phyloP scores from a whole-genome alignment of 2,113 vertebrate genomes.

The Varanus salvator region DNA sequence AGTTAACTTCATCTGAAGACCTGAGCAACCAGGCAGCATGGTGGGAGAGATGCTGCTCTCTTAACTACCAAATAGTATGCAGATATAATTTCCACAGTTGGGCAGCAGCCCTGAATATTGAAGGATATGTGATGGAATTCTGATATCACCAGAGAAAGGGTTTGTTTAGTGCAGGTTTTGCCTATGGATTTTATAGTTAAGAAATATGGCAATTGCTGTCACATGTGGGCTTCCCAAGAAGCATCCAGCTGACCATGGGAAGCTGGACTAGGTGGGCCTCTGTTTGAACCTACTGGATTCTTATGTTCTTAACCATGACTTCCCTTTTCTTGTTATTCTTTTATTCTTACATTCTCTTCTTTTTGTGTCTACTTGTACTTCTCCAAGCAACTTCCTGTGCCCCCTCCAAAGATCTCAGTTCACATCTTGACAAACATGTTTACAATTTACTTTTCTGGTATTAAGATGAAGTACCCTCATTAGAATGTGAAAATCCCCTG shows the following conservation, averaged over 20 bases:
- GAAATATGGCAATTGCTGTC: background rate
- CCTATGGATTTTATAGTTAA: background rate
- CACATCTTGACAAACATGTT: constrained; percentile 42
- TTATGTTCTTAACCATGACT: background rate
- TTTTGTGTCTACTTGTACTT: background rate
- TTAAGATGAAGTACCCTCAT: constrained; percentile 43
- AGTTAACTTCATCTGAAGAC: no score
- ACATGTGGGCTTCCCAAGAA: background rate
- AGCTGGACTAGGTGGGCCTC: background rate
- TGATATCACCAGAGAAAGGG: background rate
- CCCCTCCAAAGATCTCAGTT: background rate
- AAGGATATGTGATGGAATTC: background rate
- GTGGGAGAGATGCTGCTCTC: no score
- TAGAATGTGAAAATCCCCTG: constrained; percentile 52
- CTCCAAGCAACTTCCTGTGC: background rate
- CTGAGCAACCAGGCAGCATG: no score
- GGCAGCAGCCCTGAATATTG: background rate
- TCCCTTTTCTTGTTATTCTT: background rate
- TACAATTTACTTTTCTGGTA: constrained; percentile 62
- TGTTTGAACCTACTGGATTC: background rate
- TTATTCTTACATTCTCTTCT: background rate
- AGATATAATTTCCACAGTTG: background rate
- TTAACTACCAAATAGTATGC: no score
- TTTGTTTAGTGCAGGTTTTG: background rate
- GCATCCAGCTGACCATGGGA: background rate